Base-by-base conservation (phyloP, 2,113 vertebrate genomes). In the Leucoraja erinaceus region DNA sequence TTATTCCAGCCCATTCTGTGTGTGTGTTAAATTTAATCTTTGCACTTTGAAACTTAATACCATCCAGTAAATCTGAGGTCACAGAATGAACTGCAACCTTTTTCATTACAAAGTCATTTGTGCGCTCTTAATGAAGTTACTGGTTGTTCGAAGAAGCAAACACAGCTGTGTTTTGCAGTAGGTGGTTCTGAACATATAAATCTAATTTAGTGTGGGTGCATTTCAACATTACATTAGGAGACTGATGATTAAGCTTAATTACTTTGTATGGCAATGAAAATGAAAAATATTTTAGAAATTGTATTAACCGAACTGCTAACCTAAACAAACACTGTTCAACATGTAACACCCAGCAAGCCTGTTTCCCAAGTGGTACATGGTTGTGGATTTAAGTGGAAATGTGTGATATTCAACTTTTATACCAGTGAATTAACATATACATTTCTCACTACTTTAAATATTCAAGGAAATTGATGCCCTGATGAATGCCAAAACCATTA, bases 81-180 rank as follows among this genome's bases (percentile, higher is more conserved):
- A 74, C 61, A 91, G 90, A 91, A 72, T 72, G 70, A 91, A 88
- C 28, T 88, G 56, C 31, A 88, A 91, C 68, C 90, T 91, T 72
- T 91, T 72, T 38, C 38, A 91, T 91, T 68, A 72, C 63, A 66
- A 8, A 91, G 90, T 54, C 38, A 74, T 72, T 91, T 91, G 33
- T 91, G 90, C 38, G 38, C 66, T 54, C 16, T 54, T 72, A 72
- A 72, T 25, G 18, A 72, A 72, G 70, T 72, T 72, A 72, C 16
- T 72, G 70, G 1, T 72, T 72, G 18, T 72, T 74, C 11, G 33
- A 33, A 72, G 90, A 47, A 91, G 22, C 66, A 91, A 91, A 72
- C 70, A 72, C 70, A 72, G 70, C 14, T 91, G 90, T 91, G 90
- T 74, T 91, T 72, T 72, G 25, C 22, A 90, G 86, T 54, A 91